These are phyloP conservation scores for Tortrix viridana DNA, from an alignment of 2,888 invertebrate species.

Conservation along the genomic window DNA sequence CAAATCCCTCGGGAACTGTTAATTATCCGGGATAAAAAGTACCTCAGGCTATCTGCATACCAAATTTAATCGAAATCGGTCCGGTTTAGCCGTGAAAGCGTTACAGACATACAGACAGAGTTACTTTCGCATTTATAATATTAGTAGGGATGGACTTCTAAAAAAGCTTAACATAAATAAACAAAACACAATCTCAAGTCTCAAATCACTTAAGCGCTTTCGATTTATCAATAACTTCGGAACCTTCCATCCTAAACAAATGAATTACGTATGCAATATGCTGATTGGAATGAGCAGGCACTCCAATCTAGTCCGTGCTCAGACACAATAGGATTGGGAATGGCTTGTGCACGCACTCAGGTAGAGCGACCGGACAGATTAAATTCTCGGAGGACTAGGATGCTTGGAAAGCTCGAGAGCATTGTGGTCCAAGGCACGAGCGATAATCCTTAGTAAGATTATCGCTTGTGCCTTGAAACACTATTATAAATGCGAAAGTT, in stretches of 20 bases:
- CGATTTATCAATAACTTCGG: neutral
- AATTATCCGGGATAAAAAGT: no score
- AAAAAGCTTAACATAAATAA: no score
- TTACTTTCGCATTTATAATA: no score
- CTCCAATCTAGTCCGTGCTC: neutral
- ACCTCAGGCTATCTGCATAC: no score
- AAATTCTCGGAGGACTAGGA: slow-evolving; percentile 23
- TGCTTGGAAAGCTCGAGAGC: slow-evolving; percentile 9
- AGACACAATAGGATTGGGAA: slow-evolving; percentile 2
- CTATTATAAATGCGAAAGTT: no score
- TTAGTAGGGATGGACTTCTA: accelerated
- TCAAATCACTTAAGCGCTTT: neutral
- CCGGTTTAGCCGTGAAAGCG: no score
- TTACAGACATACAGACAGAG: no score
- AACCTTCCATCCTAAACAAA: slow-evolving; percentile 29
- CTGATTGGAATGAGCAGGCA: slow-evolving; percentile 17
- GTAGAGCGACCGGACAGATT: slow-evolving; percentile 26
- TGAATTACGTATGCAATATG: slow-evolving; percentile 29
- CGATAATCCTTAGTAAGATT: neutral
- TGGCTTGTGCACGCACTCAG: slow-evolving; percentile 16
- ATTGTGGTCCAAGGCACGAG: slow-evolving; percentile 5
- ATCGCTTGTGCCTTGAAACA: no score
- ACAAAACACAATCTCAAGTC: no score
- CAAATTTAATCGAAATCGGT: no score
- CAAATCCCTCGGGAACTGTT: no score